Conservation (phyloP, 2,888 invertebrate species). For the Drosophila nr. fundita region DNA sequence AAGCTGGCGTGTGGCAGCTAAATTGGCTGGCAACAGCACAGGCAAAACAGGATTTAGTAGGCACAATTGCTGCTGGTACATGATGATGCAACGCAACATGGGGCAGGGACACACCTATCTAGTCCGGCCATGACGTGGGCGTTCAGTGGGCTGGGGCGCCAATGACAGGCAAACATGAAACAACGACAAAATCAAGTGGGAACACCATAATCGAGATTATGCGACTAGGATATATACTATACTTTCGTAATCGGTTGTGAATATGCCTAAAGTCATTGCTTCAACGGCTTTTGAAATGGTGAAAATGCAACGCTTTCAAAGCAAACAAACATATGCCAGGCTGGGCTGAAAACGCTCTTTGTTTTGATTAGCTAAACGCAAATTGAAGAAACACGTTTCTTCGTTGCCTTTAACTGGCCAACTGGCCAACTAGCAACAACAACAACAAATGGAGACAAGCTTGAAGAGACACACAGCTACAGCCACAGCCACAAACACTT, state of each 20-base stretch:
- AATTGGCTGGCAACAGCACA: slow-evolving; percentile 13
- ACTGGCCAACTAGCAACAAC: slow-evolving; percentile 7
- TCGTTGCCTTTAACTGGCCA: slow-evolving; percentile 11
- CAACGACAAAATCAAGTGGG: neutral
- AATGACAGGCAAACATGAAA: slow-evolving; percentile 9
- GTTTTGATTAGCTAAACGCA: slow-evolving; percentile 77
- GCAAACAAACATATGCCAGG: slow-evolving; percentile 49
- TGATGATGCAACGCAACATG: slow-evolving; percentile 27
- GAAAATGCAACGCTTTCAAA: slow-evolving; percentile 60
- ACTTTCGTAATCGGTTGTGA: neutral
- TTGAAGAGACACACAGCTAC: slow-evolving; percentile 7
- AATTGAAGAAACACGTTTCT: slow-evolving; percentile 71
- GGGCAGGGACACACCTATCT: slow-evolving; percentile 5
- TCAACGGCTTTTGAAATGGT: slow-evolving; percentile 5
- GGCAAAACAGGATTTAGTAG: slow-evolving; percentile 43
- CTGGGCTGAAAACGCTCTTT: slow-evolving; percentile 20
- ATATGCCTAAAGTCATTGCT: slow-evolving; percentile 15
- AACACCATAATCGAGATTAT: neutral
- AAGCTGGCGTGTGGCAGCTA: neutral
- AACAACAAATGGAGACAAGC: slow-evolving; percentile 5
- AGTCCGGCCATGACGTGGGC: slow-evolving; percentile 34
- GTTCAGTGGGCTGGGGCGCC: slow-evolving; percentile 32
- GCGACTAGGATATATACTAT: neutral
- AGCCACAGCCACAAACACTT: slow-evolving; percentile 57
- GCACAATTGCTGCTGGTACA: slow-evolving; percentile 55